Evolutionary conservation across 2,797 vertebrate genomes (phyloP).

Genomic region (Salmo trutta): DNA sequence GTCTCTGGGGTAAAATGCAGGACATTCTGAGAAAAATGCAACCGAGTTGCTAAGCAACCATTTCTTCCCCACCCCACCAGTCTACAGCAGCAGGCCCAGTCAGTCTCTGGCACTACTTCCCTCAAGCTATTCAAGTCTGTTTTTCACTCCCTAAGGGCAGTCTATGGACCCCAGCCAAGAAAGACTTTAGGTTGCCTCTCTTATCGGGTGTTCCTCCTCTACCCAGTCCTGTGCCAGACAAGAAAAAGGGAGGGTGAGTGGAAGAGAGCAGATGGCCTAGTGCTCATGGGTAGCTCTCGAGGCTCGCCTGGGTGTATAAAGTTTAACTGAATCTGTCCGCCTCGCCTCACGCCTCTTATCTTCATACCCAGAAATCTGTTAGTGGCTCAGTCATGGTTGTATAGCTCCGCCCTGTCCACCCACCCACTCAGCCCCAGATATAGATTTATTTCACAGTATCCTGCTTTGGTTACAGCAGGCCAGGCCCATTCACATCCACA

Average conservation of each 20-base stretch:
- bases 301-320: conserved; percentile 25
- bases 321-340: conserved; percentile 52
- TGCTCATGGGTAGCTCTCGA: not conserved
- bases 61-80: not conserved
- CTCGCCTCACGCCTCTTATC: conserved; percentile 15
- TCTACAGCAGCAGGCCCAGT: not conserved
- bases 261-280: conserved; percentile 54
- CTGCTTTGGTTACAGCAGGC: not conserved
- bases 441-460: not conserved
- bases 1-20: not conserved
- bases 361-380: conserved; percentile 19
- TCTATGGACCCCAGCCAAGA: not conserved
- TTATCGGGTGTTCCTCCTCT: not conserved
- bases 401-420: conserved; percentile 4
- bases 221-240: not conserved
- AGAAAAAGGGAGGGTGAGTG: no score
- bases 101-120: not conserved
- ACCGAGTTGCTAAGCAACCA: conserved; percentile 5
- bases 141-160: not conserved
- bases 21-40: not conserved
- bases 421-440: not conserved
- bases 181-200: not conserved
- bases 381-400: conserved; percentile 30
- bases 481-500: not conserved
- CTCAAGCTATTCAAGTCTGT: not conserved